Conservation (phyloP, 2,797 vertebrate species). For the Mus spretus region DNA sequence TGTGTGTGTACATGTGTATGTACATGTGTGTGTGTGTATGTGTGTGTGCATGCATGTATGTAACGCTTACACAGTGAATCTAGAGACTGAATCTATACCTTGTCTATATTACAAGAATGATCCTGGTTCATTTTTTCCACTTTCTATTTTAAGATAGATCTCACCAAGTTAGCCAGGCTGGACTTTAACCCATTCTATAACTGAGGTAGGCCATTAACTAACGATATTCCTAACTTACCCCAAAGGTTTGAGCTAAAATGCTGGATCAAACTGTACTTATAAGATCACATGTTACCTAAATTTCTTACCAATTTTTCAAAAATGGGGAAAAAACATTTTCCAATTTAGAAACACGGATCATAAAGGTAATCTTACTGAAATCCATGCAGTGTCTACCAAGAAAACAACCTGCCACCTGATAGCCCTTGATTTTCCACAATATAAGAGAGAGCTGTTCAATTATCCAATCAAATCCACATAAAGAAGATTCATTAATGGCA, state of each 20-base stretch:
- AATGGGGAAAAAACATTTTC: neutral
- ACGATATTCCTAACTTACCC: neutral
- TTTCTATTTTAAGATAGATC: neutral
- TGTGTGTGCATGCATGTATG: neutral
- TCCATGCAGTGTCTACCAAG: neutral
- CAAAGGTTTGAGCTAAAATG: neutral
- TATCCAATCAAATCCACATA: conserved; percentile 50
- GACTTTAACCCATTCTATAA: neutral
- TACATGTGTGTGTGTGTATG: too few species aligned
- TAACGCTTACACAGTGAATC: neutral
- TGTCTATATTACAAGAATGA: neutral
- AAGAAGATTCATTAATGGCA: conserved; percentile 16
- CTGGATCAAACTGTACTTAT: neutral
- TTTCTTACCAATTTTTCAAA: conserved; percentile 26
- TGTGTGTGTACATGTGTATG: neutral
- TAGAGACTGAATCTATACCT: neutral
- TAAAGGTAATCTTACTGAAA: neutral
- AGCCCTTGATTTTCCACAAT: conserved; percentile 55
- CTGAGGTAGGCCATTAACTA: neutral
- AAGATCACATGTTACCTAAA: conserved; percentile 17
- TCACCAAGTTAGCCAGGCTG: neutral
- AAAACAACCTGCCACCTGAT: neutral
- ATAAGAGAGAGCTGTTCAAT: conserved; percentile 1
- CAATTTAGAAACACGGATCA: neutral
- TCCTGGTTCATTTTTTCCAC: neutral